These are phyloP conservation scores for Cyrtodaria siliqua DNA, from an alignment of 2,888 invertebrate genomes.

Conservation along the genomic window DNA sequence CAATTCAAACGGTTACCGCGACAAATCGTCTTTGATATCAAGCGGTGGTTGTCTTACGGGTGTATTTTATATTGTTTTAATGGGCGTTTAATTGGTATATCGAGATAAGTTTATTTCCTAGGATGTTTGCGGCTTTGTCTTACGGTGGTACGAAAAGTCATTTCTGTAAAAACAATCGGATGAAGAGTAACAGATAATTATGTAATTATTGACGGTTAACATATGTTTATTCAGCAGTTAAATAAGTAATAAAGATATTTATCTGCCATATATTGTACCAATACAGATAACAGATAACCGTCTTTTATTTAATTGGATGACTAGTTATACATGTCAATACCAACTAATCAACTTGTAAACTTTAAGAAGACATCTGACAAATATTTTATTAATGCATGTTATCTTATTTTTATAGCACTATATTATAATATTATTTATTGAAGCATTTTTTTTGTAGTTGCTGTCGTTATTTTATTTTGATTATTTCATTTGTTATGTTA, in stretches of 20 bases:
- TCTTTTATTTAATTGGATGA: too few relatives aligned
- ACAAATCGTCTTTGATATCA: conserved; percentile 35
- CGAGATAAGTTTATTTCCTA: conserved; percentile 27
- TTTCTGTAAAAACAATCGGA: conserved; percentile 14
- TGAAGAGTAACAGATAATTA: not conserved
- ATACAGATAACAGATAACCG: too few relatives aligned
- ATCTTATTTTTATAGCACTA: too few relatives aligned
- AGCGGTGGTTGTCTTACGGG: conserved; percentile 47
- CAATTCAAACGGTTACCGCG: conserved; percentile 46
- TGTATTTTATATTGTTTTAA: conserved; percentile 21
- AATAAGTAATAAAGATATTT: not conserved
- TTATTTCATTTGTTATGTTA: too few relatives aligned
- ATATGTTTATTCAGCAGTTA: conserved; percentile 13
- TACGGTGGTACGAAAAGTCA: conserved; percentile 43
- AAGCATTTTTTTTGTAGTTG: too few relatives aligned
- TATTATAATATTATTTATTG: too few relatives aligned
- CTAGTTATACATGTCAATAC: too few relatives aligned
- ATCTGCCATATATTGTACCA: too few relatives aligned
- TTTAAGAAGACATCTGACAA: too few relatives aligned
- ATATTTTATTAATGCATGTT: too few relatives aligned
- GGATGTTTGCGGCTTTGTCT: conserved; percentile 23
- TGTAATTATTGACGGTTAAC: conserved; percentile 21
- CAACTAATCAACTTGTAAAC: too few relatives aligned
- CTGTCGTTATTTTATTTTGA: too few relatives aligned
- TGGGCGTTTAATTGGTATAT: conserved; percentile 44